Percentiles rank a stretch among this genome's conserved stretches.
Evolutionary conservation across 2,113 vertebrate genomes (phyloP).

Genomic region (Chloebia gouldiae): DNA sequence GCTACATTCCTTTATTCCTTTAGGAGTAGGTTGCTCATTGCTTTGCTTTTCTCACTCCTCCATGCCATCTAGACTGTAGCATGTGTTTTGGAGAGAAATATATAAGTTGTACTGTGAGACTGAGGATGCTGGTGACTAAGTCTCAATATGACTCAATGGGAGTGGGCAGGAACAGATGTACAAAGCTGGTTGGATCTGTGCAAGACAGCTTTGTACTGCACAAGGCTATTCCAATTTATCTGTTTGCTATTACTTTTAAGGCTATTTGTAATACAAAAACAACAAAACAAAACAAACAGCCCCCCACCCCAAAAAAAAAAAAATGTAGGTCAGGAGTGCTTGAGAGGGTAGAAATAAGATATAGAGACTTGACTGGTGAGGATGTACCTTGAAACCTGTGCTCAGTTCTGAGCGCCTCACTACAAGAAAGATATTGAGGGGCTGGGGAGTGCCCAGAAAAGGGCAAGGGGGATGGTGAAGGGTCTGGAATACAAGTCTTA

Average conservation of each 20-base stretch:
- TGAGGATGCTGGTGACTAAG: conserved; percentile 49
- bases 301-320: too few species aligned
- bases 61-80: conserved; percentile 3
- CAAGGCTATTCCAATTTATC: conserved; percentile 5
- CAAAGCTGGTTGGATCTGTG: conserved; percentile 6
- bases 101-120: conserved; percentile 23
- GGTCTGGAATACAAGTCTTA: background rate
- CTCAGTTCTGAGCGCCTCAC: background rate
- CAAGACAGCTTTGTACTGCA: background rate
- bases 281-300: background rate
- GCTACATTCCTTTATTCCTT: background rate
- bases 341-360: background rate
- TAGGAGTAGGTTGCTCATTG: background rate
- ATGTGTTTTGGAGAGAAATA: conserved; percentile 36
- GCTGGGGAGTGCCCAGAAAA: background rate
- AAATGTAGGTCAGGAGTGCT: background rate
- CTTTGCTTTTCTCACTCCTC: background rate
- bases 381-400: background rate
- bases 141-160: conserved; percentile 60
- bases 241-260: background rate
- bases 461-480: background rate
- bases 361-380: background rate
- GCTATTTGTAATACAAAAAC: background rate
- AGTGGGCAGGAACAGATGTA: conserved; percentile 75
- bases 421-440: background rate